These are phyloP conservation scores for Pelecanus crispus DNA, from an alignment of 2,113 vertebrate genomes.

Conservation along the genomic window DNA sequence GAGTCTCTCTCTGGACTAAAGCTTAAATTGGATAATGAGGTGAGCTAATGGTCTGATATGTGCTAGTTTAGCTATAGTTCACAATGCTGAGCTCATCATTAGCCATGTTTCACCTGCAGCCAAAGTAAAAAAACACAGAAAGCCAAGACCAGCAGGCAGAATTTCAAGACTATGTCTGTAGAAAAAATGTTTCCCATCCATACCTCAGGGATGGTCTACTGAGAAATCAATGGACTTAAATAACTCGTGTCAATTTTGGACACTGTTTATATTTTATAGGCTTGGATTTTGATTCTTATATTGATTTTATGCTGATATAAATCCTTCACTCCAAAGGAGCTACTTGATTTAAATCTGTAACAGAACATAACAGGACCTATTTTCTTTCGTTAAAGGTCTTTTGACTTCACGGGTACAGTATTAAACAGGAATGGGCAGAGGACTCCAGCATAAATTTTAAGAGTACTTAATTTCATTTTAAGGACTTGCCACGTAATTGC, in stretches of 20 bases:
- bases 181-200: neutral
- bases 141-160: neutral
- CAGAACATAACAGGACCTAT: neutral
- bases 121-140: neutral
- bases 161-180: neutral
- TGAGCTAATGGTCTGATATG: neutral
- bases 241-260: neutral
- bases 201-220: neutral
- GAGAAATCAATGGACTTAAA: neutral
- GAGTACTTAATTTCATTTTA: neutral
- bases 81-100: neutral
- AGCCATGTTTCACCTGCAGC: neutral
- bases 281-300: conserved; percentile 3
- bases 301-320: conserved; percentile 42
- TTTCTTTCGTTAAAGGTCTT: neutral
- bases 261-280: neutral
- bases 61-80: neutral
- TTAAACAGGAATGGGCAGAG: neutral
- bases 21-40: neutral
- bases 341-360: neutral
- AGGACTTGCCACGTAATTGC: neutral
- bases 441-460: neutral
- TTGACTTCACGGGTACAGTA: neutral
- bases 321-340: conserved; percentile 12
- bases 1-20: neutral